A percentile compares a stretch with the other conserved stretches of the same genome.
Evolutionary conservation across 2,113 vertebrate genomes (phyloP).

Genomic region (Mormoops blainvillei): DNA sequence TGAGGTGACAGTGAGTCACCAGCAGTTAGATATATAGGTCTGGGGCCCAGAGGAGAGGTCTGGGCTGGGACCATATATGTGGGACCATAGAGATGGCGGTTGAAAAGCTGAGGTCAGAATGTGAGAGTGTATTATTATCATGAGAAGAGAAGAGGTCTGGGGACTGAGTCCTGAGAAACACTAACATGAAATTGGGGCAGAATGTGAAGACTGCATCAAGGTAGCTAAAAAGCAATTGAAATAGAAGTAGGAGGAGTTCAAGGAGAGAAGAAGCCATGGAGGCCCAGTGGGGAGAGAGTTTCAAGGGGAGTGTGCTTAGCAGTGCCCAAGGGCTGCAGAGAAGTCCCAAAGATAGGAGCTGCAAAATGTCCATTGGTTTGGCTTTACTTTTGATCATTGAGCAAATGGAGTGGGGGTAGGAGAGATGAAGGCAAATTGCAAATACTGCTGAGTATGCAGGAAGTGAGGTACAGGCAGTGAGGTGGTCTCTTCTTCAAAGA

Average conservation of each 20-base stretch:
- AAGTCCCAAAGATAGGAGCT: background rate
- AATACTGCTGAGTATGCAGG: background rate
- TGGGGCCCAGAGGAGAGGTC: background rate
- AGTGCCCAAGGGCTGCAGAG: background rate
- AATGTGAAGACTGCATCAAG: background rate
- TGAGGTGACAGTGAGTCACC: background rate
- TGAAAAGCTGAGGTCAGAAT: background rate
- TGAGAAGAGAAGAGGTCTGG: background rate
- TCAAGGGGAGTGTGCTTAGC: background rate
- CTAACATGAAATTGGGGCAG: background rate
- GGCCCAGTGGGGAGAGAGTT: background rate
- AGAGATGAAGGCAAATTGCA: background rate
- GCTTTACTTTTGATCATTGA: background rate
- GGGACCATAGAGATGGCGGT: background rate
- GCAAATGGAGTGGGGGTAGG: background rate
- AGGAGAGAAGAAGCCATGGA: background rate
- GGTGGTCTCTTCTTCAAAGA: background rate
- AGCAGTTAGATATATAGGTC: background rate
- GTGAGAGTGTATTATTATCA: background rate
- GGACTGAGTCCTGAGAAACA: background rate
- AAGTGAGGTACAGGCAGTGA: background rate
- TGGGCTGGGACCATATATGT: background rate
- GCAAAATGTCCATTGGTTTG: background rate
- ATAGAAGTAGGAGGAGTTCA: background rate
- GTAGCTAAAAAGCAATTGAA: background rate